Conservation (phyloP, 1,140 invertebrate species). For the Formica selysi region DNA sequence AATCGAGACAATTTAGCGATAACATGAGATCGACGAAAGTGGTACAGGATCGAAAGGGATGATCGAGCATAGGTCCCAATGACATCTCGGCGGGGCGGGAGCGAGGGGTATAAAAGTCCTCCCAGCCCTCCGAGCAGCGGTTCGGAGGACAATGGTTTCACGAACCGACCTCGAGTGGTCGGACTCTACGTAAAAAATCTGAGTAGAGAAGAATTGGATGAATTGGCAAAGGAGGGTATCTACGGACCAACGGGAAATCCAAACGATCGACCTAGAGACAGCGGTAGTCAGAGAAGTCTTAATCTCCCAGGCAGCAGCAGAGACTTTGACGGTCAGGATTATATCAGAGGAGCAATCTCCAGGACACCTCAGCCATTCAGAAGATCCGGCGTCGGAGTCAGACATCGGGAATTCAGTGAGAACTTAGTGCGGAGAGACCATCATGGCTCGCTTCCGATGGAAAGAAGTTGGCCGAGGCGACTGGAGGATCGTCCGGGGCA, state of each 20-base stretch:
- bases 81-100: conserved; percentile 84
- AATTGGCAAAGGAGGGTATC: conserved; percentile 75
- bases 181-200: conserved; percentile 80
- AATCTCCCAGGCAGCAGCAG: conserved; percentile 71
- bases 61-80: conserved; percentile 79
- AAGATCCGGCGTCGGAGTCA: conserved; percentile 50
- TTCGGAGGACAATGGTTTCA: conserved; percentile 83
- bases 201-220: conserved; percentile 77
- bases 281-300: conserved; percentile 78
- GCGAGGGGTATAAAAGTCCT: conserved; percentile 82
- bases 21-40: conserved; percentile 18
- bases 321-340: conserved; percentile 66
- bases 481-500: conserved; percentile 31
- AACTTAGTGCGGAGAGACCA: conserved; percentile 48
- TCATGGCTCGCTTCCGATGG: conserved; percentile 60
- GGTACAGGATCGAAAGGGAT: conserved; percentile 37
- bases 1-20: not conserved
- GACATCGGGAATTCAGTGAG: conserved; percentile 5
- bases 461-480: conserved; percentile 36
- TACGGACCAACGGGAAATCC: conserved; percentile 75
- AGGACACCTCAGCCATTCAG: conserved; percentile 78
- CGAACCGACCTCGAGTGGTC: conserved; percentile 80
- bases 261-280: conserved; percentile 61
- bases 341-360: conserved; percentile 65
- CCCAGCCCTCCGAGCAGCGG: conserved; percentile 83